Percentiles rank a stretch among this genome's conserved stretches.
Evolutionary conservation across 2,888 invertebrate species (phyloP).

Genomic region (Oligia strigilis): DNA sequence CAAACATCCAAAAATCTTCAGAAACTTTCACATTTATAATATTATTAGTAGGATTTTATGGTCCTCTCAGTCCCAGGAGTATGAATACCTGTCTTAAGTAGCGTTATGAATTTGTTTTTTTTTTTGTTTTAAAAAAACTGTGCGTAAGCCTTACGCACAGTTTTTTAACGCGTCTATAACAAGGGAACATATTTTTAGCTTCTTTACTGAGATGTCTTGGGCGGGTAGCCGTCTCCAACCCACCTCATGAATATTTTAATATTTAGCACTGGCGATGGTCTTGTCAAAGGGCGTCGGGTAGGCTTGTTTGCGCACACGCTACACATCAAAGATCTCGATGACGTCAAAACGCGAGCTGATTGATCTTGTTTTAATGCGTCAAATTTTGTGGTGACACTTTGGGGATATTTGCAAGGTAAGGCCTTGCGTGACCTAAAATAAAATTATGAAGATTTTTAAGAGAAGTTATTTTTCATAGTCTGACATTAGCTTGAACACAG

Average conservation of each 20-base stretch:
- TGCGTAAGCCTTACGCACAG: conserved; percentile 17
- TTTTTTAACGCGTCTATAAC: conserved; percentile 30
- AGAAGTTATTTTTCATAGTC: not conserved
- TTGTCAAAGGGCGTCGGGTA: conserved; percentile 70
- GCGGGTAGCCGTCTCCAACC: conserved; percentile 59
- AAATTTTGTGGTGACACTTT: not conserved
- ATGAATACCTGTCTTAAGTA: conserved; percentile 10
- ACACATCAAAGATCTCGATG: conserved; percentile 64
- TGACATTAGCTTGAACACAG: not conserved
- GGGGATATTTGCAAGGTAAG: conserved; percentile 14
- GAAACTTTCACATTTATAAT: no score
- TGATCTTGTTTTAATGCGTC: conserved; percentile 36
- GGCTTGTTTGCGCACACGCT: conserved; percentile 61
- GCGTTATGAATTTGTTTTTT: conserved; percentile 10
- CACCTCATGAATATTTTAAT: conserved; percentile 80
- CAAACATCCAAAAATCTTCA: no score
- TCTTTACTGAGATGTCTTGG: conserved; percentile 58
- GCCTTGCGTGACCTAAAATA: not conserved
- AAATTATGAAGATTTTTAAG: not conserved
- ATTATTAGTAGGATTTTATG: not conserved
- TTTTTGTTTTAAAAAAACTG: conserved; percentile 12
- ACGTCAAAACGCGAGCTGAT: conserved; percentile 44
- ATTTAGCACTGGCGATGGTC: conserved; percentile 68
- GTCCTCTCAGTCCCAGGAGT: conserved; percentile 2
- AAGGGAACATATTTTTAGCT: conserved; percentile 60